Evolutionary conservation across 1,140 invertebrate species (phyloP).

Genomic region (Microplitis demolitor): DNA sequence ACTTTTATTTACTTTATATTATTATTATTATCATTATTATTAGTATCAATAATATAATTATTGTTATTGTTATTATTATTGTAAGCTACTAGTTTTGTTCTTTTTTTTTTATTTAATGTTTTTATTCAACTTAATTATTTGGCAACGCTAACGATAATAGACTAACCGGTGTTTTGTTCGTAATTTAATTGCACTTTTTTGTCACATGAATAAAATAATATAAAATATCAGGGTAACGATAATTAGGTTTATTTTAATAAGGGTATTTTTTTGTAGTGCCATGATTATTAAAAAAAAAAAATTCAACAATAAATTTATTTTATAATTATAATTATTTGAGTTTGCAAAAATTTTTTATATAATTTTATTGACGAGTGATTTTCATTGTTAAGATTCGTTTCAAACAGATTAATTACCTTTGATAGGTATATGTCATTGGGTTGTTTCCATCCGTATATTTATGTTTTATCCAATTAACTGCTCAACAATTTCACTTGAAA

Average conservation of each 20-base stretch:
- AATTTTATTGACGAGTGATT: too few relatives aligned
- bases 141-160: slow-evolving; percentile 29
- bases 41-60: slow-evolving; percentile 2
- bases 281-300: neutral
- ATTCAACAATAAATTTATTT: neutral
- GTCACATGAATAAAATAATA: slow-evolving; percentile 11
- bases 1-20: neutral
- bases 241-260: neutral
- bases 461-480: too few relatives aligned
- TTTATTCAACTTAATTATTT: slow-evolving; percentile 30
- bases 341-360: neutral
- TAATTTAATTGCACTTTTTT: slow-evolving; percentile 34
- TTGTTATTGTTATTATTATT: neutral
- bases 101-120: neutral
- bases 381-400: neutral
- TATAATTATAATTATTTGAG: too few relatives aligned
- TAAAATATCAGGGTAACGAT: neutral
- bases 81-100: neutral
- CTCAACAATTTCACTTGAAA: too few relatives aligned
- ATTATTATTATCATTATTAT: slow-evolving; percentile 15
- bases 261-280: neutral
- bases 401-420: neutral
- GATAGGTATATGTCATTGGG: too few relatives aligned
- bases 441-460: too few relatives aligned
- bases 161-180: slow-evolving; percentile 12